Percentiles rank a stretch among this genome's conserved stretches.
These are phyloP conservation scores for Porites divaricata DNA, from an alignment of 92 coral and sea anemone genomes.

Conservation along the genomic window DNA sequence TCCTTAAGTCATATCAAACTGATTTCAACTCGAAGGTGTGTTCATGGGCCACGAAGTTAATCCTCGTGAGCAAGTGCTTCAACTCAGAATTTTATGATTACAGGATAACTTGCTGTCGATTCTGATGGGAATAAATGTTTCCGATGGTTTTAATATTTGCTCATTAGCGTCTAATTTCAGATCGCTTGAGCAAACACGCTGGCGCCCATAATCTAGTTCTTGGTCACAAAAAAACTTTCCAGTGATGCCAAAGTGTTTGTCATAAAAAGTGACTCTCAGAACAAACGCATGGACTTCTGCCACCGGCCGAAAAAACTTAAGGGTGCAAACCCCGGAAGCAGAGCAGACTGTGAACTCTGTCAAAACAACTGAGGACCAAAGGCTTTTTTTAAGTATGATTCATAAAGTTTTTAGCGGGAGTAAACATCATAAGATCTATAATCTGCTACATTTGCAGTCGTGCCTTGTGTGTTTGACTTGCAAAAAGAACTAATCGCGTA, in stretches of 20 bases:
- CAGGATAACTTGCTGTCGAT: neutral
- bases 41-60: neutral
- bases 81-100: neutral
- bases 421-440: neutral
- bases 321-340: constrained; percentile 3
- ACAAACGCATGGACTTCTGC: neutral
- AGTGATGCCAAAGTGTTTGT: neutral
- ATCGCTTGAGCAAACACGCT: neutral
- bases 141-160: constrained; percentile 13
- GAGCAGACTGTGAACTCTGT: neutral
- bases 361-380: constrained; percentile 6
- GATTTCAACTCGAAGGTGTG: neutral
- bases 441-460: neutral
- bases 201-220: too few relatives aligned
- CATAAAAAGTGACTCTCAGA: neutral
- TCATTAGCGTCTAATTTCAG: neutral
- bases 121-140: neutral
- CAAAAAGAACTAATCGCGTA: constrained; percentile 8
- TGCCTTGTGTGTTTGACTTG: neutral
- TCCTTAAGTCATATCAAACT: neutral
- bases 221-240: neutral
- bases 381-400: neutral
- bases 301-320: neutral
- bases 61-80: neutral
- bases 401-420: neutral